Percentiles rank a stretch among this genome's conserved stretches.
Conservation (phyloP, 2,113 vertebrate genomes). For the Gnathochromis pfefferi region DNA sequence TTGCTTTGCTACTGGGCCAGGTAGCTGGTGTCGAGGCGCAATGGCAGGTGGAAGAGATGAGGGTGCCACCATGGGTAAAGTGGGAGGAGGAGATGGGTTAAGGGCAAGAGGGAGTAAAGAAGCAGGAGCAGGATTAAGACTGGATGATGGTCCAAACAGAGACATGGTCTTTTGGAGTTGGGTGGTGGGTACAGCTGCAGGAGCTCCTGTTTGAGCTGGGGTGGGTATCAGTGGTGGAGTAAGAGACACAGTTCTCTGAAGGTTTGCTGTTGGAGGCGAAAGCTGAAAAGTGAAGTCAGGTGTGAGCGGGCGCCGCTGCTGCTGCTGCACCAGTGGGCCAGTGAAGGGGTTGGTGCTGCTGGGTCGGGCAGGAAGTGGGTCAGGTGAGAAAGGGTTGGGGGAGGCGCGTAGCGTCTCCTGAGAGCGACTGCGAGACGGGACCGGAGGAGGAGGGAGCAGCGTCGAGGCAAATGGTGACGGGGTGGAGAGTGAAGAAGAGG, state of each 20-base stretch:
- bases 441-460: constrained; percentile 72
- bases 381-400: constrained; percentile 66
- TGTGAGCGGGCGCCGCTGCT: constrained; percentile 44
- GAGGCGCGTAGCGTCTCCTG: constrained; percentile 73
- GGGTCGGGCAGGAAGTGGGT: constrained; percentile 56
- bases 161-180: constrained; percentile 19
- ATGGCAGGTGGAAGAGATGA: constrained; percentile 33
- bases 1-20: constrained; percentile 17
- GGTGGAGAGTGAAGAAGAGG: constrained; percentile 35
- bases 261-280: constrained; percentile 17
- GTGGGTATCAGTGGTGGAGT: constrained; percentile 47
- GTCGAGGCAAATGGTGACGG: constrained; percentile 38
- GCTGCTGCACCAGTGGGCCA: constrained; percentile 44
- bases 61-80: constrained; percentile 31
- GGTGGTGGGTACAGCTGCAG: background rate
- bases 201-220: background rate
- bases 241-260: constrained; percentile 40
- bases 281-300: constrained; percentile 51
- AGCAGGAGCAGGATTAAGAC: background rate
- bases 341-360: constrained; percentile 81
- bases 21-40: constrained; percentile 28
- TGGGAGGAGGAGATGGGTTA: background rate
- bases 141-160: constrained; percentile 8
- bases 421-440: constrained; percentile 72
- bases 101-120: background rate